These are phyloP conservation scores for Tychaedon coryphoeus DNA, from an alignment of 2,113 vertebrate species.

Conservation along the genomic window DNA sequence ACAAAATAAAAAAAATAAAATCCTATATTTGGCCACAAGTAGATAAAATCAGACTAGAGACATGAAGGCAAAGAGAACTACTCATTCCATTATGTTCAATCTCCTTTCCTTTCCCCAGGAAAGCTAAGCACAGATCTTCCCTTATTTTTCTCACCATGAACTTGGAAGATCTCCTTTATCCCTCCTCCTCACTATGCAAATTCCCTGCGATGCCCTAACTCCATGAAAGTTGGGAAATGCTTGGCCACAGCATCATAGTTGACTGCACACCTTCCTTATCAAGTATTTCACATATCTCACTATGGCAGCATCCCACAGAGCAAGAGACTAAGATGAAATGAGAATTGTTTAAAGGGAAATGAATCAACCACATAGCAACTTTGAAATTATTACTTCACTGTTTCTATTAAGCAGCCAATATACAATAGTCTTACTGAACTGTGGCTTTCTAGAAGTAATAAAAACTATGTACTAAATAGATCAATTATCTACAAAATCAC, in stretches of 20 bases:
- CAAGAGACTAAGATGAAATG: background rate
- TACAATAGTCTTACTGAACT: background rate
- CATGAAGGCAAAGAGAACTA: fast-evolving
- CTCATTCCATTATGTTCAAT: background rate
- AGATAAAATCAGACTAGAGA: background rate
- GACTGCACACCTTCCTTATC: background rate
- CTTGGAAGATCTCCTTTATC: background rate
- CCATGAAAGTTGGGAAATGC: background rate
- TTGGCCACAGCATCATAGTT: fast-evolving
- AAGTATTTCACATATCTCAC: background rate
- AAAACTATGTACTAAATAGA: background rate
- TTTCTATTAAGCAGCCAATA: background rate
- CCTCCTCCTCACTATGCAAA: background rate
- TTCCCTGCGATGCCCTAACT: fast-evolving
- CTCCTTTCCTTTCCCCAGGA: background rate
- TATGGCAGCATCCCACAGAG: background rate
- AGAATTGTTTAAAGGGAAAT: background rate
- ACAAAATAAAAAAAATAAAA: background rate
- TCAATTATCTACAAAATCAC: background rate
- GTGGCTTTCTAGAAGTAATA: background rate
- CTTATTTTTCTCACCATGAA: background rate
- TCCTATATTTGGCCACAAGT: background rate
- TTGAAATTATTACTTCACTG: background rate
- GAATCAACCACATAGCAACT: fast-evolving
- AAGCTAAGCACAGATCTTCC: background rate